These are phyloP conservation scores for Epiblema foenella DNA, from an alignment of 2,888 invertebrate genomes.

Conservation along the genomic window DNA sequence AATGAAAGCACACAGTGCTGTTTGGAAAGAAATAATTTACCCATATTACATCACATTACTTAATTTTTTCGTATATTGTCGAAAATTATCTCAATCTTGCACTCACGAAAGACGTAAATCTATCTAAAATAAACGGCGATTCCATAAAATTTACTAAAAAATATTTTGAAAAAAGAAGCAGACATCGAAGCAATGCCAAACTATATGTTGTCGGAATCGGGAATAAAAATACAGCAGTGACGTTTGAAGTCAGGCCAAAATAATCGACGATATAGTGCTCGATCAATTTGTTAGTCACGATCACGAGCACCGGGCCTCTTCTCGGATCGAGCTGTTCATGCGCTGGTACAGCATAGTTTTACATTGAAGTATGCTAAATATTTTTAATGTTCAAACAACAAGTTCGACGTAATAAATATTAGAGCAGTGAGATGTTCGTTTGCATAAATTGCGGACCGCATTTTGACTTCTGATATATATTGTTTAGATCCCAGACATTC, in stretches of 20 bases:
- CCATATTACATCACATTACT: neutral
- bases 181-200: conserved; percentile 53
- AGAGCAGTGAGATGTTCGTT: too few species aligned
- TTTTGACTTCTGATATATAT: too few species aligned
- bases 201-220: conserved; percentile 51
- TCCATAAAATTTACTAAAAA: conserved; percentile 48
- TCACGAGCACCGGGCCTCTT: conserved; percentile 51
- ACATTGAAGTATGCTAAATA: too few species aligned
- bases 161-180: conserved; percentile 51
- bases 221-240: conserved; percentile 68
- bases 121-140: conserved; percentile 32
- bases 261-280: conserved; percentile 53
- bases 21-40: neutral
- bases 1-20: neutral
- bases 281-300: conserved; percentile 54
- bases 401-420: neutral
- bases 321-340: conserved; percentile 20
- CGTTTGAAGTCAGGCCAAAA: conserved; percentile 76
- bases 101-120: conserved; percentile 25
- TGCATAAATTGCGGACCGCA: too few species aligned
- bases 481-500: too few species aligned
- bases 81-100: neutral
- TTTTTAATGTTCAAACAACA: neutral
- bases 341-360: too few species aligned
- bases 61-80: neutral